Percentiles rank a stretch among this genome's conserved stretches.
These are phyloP conservation scores for Pteropus alecto DNA, from an alignment of 2,113 vertebrate species.

Conservation along the genomic window DNA sequence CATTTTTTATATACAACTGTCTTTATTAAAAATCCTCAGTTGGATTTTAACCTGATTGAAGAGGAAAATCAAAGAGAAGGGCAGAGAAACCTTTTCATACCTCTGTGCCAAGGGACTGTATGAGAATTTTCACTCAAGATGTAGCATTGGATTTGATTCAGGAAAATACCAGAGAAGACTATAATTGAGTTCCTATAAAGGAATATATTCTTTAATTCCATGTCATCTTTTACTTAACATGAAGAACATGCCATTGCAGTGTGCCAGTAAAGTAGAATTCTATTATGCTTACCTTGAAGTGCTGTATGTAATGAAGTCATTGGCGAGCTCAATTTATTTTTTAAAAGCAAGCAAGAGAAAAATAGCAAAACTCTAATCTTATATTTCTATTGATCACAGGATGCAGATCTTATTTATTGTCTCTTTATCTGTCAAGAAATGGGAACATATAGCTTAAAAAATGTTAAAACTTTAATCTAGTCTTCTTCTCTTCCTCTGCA, in stretches of 20 bases:
- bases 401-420: slow-evolving; percentile 44
- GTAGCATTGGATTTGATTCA: not conserved
- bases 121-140: slow-evolving; percentile 46
- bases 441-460: not conserved
- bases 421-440: slow-evolving; percentile 50
- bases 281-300: slow-evolving; percentile 38
- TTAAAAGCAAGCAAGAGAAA: slow-evolving; percentile 46
- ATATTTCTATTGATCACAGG: slow-evolving; percentile 40
- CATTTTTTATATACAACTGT: not conserved
- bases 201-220: slow-evolving; percentile 33
- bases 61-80: slow-evolving; percentile 4
- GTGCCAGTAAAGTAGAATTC: slow-evolving; percentile 8
- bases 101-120: not conserved
- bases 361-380: slow-evolving; percentile 38
- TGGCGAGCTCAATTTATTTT: slow-evolving; percentile 18
- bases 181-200: slow-evolving; percentile 35
- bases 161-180: slow-evolving; percentile 19
- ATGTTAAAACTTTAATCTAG: slow-evolving; percentile 31
- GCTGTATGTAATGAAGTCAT: slow-evolving; percentile 35
- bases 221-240: slow-evolving; percentile 33
- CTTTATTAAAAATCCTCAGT: not conserved
- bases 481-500: not conserved
- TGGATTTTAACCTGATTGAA: slow-evolving; percentile 35
- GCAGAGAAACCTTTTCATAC: not conserved
- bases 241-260: not conserved